A percentile compares a stretch with the other conserved stretches of the same genome.
These are phyloP conservation scores for Zaprionus lineosus DNA, from an alignment of 2,888 invertebrate genomes.

Conservation along the genomic window DNA sequence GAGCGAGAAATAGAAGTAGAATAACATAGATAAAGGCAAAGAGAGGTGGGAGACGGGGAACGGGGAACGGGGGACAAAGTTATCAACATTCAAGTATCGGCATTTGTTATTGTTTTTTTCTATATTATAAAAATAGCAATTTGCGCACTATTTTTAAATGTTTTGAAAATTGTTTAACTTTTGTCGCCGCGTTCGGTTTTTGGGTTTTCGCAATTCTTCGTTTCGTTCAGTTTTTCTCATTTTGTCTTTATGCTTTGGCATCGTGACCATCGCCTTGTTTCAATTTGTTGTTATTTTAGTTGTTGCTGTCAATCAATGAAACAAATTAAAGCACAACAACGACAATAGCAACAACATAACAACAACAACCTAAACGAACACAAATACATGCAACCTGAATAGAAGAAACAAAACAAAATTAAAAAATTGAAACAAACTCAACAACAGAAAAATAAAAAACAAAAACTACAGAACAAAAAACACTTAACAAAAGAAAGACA, in stretches of 20 bases:
- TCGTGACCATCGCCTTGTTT: conserved; percentile 55
- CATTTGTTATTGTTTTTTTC: conserved; percentile 41
- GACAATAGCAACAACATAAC: conserved; percentile 19
- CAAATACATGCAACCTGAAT: neutral
- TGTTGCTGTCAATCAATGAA: conserved; percentile 70
- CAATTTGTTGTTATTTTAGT: conserved; percentile 59
- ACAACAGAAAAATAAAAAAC: conserved; percentile 21
- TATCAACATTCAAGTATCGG: conserved; percentile 24
- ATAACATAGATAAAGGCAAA: no score
- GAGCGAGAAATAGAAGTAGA: neutral
- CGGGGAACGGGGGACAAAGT: conserved; percentile 27
- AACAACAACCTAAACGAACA: neutral
- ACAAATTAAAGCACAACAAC: conserved; percentile 36
- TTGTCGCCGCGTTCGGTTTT: conserved; percentile 31
- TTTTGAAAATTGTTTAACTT: conserved; percentile 62
- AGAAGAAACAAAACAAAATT: conserved; percentile 2
- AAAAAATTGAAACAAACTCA: neutral
- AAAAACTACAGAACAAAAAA: no score
- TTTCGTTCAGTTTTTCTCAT: conserved; percentile 11
- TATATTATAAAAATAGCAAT: conserved; percentile 71
- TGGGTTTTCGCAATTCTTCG: conserved; percentile 8
- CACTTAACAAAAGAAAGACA: no score
- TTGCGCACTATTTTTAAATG: conserved; percentile 81
- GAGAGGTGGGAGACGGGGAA: no score
- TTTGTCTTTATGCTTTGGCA: conserved; percentile 40